Evolutionary conservation across 2,888 invertebrate species (phyloP).

Genomic region (Aricia artaxerxes): DNA sequence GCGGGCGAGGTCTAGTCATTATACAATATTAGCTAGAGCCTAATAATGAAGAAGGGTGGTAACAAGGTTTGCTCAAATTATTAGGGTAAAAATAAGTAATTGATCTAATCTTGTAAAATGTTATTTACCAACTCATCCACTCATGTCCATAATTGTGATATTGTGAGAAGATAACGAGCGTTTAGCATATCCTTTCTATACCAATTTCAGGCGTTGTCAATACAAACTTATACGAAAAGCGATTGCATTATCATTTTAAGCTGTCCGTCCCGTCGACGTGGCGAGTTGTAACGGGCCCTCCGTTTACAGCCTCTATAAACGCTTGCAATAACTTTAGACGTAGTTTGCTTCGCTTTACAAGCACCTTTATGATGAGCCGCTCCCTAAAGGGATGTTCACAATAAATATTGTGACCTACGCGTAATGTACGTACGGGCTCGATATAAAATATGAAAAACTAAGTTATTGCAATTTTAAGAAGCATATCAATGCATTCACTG

Average conservation of each 20-base stretch:
- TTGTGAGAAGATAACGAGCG: neutral
- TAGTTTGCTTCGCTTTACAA: conserved; percentile 47
- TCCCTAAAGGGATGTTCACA: neutral
- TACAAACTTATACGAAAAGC: conserved; percentile 3
- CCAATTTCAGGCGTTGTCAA: neutral
- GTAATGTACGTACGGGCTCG: neutral
- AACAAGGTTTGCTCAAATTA: too few relatives aligned
- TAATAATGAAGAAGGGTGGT: too few relatives aligned
- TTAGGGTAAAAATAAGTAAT: too few relatives aligned
- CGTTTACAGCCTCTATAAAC: conserved; percentile 60
- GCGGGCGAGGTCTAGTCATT: too few relatives aligned
- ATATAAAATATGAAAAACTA: too few relatives aligned
- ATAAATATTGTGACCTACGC: neutral
- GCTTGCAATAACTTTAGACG: conserved; percentile 57
- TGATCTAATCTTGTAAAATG: too few relatives aligned
- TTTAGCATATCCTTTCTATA: neutral
- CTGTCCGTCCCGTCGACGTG: conserved; percentile 47
- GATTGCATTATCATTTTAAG: conserved; percentile 36
- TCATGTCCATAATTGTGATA: neutral
- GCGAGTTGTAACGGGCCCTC: conserved; percentile 44
- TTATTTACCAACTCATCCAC: too few relatives aligned
- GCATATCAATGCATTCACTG: too few relatives aligned
- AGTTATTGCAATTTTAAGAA: too few relatives aligned
- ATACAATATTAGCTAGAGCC: too few relatives aligned
- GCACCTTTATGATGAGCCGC: conserved; percentile 31